Conservation (phyloP, 2,888 invertebrate species). For the Eupithecia insigniata region DNA sequence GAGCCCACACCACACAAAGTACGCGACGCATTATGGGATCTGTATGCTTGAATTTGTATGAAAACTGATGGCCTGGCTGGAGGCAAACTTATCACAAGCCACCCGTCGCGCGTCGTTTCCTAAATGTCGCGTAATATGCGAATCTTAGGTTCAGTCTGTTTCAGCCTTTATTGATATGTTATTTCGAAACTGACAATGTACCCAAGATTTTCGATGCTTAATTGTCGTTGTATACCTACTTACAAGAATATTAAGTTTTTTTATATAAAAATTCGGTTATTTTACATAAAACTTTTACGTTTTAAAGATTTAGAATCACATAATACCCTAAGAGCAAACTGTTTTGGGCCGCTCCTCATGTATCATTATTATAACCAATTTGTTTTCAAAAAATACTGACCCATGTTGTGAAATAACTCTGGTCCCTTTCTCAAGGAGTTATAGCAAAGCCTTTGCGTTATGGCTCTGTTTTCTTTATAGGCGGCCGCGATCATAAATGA, state of each 20-base stretch:
- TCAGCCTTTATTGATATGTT: not conserved
- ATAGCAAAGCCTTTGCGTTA: conserved; percentile 10
- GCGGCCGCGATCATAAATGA: not conserved
- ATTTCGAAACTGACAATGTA: not conserved
- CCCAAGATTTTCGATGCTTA: not conserved
- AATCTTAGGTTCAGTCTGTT: not conserved
- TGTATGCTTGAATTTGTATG: not conserved
- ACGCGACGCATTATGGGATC: not conserved
- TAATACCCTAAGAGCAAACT: not conserved
- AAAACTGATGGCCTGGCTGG: not conserved
- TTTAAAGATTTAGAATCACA: not conserved
- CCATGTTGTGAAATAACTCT: not conserved
- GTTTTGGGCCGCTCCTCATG: not conserved
- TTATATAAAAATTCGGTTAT: not conserved
- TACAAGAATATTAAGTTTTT: not conserved
- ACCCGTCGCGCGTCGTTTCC: not conserved
- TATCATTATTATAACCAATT: conserved; percentile 13
- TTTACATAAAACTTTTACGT: not conserved
- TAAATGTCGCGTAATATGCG: not conserved
- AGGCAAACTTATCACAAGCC: not conserved
- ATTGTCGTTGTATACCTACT: not conserved
- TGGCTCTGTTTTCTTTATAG: conserved; percentile 10
- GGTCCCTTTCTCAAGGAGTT: conserved; percentile 5
- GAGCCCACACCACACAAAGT: not conserved
- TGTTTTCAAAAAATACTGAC: conserved; percentile 5